A percentile compares a stretch with the other conserved stretches of the same genome.
phyloP scores from a whole-genome alignment of 2,113 vertebrate genomes.

The Megaceryle torquata region DNA sequence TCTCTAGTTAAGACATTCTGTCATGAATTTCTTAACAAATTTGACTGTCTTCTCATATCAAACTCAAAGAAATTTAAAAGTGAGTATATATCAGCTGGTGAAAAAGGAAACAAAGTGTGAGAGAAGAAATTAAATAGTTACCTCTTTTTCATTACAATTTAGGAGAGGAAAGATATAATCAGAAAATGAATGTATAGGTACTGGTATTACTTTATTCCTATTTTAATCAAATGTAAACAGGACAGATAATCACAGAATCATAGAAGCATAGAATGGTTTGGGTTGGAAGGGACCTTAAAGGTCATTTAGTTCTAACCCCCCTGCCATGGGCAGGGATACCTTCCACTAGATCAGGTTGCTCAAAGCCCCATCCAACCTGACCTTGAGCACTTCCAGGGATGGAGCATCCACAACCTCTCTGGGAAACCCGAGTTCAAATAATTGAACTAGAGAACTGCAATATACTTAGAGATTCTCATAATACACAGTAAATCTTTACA shows the following conservation, averaged over 20 bases:
- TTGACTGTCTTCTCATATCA: neutral
- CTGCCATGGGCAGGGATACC: neutral
- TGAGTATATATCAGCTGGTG: neutral
- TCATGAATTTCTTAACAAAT: neutral
- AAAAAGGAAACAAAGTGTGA: neutral
- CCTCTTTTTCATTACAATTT: neutral
- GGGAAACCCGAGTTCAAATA: neutral
- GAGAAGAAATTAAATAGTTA: neutral
- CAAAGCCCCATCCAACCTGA: neutral
- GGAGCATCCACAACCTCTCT: neutral
- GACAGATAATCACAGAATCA: neutral
- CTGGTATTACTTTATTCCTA: neutral
- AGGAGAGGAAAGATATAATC: neutral
- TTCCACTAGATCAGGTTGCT: neutral
- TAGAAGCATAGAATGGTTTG: neutral
- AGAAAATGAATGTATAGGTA: neutral
- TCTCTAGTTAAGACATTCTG: neutral
- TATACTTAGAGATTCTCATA: constrained; percentile 32
- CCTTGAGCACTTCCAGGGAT: neutral
- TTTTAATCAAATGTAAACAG: constrained; percentile 9
- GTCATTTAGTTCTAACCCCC: neutral
- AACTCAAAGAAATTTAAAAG: neutral
- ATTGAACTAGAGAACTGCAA: constrained; percentile 26
- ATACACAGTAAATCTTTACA: constrained; percentile 55
- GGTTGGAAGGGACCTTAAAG: neutral